phyloP scores from a whole-genome alignment of 1,140 invertebrate genomes.

The Calephelis nemesis region DNA sequence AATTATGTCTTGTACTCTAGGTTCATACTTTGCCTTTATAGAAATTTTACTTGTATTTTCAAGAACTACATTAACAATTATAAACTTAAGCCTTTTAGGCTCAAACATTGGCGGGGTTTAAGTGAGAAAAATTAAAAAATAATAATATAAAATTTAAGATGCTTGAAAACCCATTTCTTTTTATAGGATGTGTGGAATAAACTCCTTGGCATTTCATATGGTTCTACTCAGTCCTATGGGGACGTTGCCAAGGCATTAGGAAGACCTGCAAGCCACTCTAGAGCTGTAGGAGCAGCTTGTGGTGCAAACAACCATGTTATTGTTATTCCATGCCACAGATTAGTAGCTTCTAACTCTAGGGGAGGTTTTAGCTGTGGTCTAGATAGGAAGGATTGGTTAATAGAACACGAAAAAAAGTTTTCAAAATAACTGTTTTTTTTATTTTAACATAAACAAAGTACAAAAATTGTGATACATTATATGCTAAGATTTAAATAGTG shows the following conservation, averaged over 20 bases:
- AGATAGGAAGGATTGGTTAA: slow-evolving; percentile 62
- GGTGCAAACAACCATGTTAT: slow-evolving; percentile 66
- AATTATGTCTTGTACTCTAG: no score
- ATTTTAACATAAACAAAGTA: slow-evolving; percentile 10
- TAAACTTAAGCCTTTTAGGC: no score
- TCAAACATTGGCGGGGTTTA: no score
- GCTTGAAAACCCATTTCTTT: no score
- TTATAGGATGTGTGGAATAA: slow-evolving; percentile 67
- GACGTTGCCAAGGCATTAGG: slow-evolving; percentile 63
- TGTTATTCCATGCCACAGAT: slow-evolving; percentile 66
- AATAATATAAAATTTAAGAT: no score
- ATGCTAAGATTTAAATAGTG: background rate
- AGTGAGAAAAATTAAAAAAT: no score
- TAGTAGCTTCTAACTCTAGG: slow-evolving; percentile 52
- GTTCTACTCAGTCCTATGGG: slow-evolving; percentile 61
- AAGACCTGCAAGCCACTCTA: slow-evolving; percentile 48
- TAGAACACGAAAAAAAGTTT: slow-evolving; percentile 62
- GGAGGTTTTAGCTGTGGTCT: slow-evolving; percentile 65
- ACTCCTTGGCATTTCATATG: slow-evolving; percentile 57
- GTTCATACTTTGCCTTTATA: no score
- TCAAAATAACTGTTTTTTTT: background rate
- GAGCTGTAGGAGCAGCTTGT: slow-evolving; percentile 68
- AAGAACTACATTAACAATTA: no score
- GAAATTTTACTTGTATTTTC: no score
- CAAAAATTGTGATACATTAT: slow-evolving; percentile 1